Percentiles rank a stretch among this genome's conserved stretches.
Evolutionary conservation across 37 sponge, comb jelly and placozoan genomes (phyloP).

Genomic region (Diacarnus erythraeanus): DNA sequence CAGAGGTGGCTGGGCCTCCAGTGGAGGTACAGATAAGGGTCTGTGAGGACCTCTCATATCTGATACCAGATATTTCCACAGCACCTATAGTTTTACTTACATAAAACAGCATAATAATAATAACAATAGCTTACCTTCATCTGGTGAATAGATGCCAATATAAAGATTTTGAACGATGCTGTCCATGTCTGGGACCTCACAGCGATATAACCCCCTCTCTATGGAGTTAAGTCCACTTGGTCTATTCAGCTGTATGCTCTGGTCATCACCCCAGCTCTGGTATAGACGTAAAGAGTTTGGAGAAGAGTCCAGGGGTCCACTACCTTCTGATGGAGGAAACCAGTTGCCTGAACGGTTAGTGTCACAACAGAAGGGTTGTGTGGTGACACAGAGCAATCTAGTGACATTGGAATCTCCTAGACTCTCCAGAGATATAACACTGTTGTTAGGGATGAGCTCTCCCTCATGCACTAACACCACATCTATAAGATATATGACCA

Average conservation of each 20-base stretch:
- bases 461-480: background rate
- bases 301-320: background rate
- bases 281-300: background rate
- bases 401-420: background rate
- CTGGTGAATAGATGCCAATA: constrained; percentile 1
- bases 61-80: constrained; percentile 6
- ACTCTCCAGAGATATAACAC: background rate
- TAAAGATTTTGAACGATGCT: constrained; percentile 2
- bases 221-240: background rate
- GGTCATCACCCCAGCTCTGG: constrained; percentile 2
- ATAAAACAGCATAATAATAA: background rate
- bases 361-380: background rate
- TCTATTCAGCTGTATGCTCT: constrained; percentile 6
- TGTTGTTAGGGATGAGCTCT: background rate
- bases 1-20: constrained; percentile 17
- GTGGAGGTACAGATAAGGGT: constrained; percentile 23
- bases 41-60: background rate
- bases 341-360: constrained; percentile 17
- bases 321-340: background rate
- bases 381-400: background rate
- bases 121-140: background rate
- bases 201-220: constrained; percentile 3
- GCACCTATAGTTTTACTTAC: background rate
- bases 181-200: constrained; percentile 8
- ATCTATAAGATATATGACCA: background rate